A percentile compares a stretch with the other conserved stretches of the same genome.
phyloP scores from a whole-genome alignment of 2,888 invertebrate species.

The Podotricha telesiphe region DNA sequence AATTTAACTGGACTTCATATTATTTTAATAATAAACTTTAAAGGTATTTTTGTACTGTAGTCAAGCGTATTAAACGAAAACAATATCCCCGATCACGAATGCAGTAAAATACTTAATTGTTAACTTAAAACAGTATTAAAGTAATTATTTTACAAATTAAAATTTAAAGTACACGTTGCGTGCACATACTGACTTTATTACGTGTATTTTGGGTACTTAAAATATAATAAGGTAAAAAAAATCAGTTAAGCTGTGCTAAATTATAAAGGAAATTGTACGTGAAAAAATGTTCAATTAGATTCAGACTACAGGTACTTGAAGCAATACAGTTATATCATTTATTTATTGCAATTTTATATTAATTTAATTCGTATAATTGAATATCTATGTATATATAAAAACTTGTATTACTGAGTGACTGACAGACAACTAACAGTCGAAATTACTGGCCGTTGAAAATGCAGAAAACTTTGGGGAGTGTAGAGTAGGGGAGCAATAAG shows the following conservation, averaged over 20 bases:
- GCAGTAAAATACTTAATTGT: neutral
- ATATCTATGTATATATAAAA: no score
- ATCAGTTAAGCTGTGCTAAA: conserved; percentile 29
- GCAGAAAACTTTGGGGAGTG: no score
- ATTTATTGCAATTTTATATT: neutral
- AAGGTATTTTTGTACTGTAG: no score
- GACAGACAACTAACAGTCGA: no score
- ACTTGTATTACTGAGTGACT: no score
- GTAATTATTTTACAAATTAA: neutral
- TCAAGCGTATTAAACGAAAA: neutral
- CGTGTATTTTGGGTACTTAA: neutral
- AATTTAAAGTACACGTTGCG: conserved; percentile 2
- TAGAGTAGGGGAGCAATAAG: no score
- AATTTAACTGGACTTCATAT: no score
- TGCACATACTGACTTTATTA: conserved; percentile 10
- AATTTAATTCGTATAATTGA: neutral
- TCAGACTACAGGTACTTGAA: conserved; percentile 21
- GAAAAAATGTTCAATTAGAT: conserved; percentile 45
- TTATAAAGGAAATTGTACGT: conserved; percentile 45
- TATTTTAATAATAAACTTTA: neutral
- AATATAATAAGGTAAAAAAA: conserved; percentile 18
- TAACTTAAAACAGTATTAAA: neutral
- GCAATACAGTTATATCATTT: conserved; percentile 18
- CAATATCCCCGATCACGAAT: neutral
- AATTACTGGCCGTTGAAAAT: no score